Conservation (phyloP, 2,888 invertebrate genomes). For the Onthophagus sagittarius region DNA sequence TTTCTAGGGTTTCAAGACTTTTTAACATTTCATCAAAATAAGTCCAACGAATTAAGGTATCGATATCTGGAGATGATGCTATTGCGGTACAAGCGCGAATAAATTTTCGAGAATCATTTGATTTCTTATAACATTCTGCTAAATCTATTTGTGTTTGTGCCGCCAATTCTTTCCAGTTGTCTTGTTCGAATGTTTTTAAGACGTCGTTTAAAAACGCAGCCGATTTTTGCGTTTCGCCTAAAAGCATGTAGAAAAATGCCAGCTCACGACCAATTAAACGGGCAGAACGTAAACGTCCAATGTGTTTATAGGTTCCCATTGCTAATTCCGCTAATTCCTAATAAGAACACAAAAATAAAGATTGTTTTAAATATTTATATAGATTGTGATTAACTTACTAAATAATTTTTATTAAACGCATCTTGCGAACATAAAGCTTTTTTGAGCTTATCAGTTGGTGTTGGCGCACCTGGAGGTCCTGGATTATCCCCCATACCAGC, state of each 20-base stretch:
- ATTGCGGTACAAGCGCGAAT: conserved; percentile 64
- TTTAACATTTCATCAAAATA: conserved; percentile 83
- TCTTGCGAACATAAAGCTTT: conserved; percentile 87
- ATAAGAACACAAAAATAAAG: conserved; percentile 27
- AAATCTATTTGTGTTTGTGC: conserved; percentile 80
- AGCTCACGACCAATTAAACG: conserved; percentile 84
- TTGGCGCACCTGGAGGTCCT: conserved; percentile 53
- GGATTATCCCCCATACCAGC: conserved; percentile 81
- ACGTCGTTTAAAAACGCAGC: conserved; percentile 85
- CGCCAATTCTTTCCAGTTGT: conserved; percentile 81
- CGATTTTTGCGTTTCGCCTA: conserved; percentile 83
- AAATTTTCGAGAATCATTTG: conserved; percentile 71
- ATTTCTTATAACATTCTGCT: conserved; percentile 78
- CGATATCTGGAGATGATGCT: conserved; percentile 71
- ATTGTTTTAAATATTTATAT: conserved; percentile 8
- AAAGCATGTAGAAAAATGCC: conserved; percentile 84
- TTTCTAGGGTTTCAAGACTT: conserved; percentile 40
- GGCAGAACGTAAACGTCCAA: conserved; percentile 74
- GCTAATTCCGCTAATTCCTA: conserved; percentile 88
- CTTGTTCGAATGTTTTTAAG: conserved; percentile 78
- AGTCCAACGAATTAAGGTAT: conserved; percentile 56
- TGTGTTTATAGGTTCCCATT: conserved; percentile 95
- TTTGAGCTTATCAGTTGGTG: conserved; percentile 79
- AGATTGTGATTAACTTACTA: conserved; percentile 49
- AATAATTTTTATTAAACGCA: conserved; percentile 83